phyloP scores from a whole-genome alignment of 2,797 vertebrate species.

The Hylomyscus alleni region DNA sequence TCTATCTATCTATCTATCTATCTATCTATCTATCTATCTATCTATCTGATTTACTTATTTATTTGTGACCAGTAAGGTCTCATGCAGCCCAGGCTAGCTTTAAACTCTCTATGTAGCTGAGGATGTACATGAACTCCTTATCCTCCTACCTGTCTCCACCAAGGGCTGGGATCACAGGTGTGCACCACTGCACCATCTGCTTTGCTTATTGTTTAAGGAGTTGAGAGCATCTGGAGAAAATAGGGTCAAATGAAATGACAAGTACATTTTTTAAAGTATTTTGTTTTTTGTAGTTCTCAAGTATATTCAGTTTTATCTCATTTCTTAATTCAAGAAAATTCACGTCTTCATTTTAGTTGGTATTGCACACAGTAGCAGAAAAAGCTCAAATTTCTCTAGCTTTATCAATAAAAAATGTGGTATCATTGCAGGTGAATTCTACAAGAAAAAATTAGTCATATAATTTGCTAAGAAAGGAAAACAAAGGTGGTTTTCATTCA shows the following conservation, averaged over 20 bases:
- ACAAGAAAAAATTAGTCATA: neutral
- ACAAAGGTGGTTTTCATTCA: neutral
- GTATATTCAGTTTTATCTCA: neutral
- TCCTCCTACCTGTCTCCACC: neutral
- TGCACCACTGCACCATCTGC: no score
- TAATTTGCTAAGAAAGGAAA: neutral
- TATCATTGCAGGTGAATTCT: slow-evolving; percentile 7
- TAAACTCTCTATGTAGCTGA: neutral
- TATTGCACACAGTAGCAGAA: neutral
- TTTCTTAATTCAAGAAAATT: slow-evolving; percentile 38
- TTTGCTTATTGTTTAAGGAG: slow-evolving; percentile 50
- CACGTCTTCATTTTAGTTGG: neutral
- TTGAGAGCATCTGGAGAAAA: neutral
- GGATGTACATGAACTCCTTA: neutral
- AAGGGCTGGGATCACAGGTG: neutral
- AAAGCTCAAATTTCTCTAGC: neutral
- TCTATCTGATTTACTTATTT: neutral
- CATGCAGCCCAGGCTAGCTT: neutral
- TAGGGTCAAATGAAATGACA: neutral
- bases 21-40: neutral
- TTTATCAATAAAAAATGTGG: neutral
- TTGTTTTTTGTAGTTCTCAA: neutral
- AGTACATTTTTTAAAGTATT: neutral
- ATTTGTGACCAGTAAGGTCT: neutral
- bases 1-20: neutral